Base-by-base conservation (phyloP, 2,113 vertebrate genomes). In the Fulmarus glacialis region DNA sequence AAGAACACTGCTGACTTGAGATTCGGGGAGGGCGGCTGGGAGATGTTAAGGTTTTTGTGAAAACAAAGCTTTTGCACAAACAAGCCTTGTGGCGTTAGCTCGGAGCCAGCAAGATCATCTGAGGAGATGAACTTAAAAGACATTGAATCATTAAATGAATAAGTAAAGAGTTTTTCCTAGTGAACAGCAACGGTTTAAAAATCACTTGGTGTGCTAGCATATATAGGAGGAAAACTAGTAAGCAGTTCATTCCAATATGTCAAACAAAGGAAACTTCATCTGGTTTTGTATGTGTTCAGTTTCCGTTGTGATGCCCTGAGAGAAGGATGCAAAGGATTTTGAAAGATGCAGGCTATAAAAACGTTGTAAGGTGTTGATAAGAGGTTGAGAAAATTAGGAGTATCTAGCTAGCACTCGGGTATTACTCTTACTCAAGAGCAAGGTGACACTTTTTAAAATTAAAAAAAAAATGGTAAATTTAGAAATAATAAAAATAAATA, bases 61-160 rank as follows among this genome's bases (percentile, higher is more conserved):
- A 91, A 79, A 80, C 42, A 87, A 48, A 81, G 42, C 30, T 70
- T 78, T 79, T 68, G 73, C 62, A 80, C 87, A 91, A 87, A 87
- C 36, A 66, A 91, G 42, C 53, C n/a, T 66, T 56, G 40, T 58
- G 58, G 73, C 1, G 0, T 92, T 85, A 87, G 43, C 81, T 93
- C 2, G 1, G 70, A 85, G 84, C 60, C 62, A 82, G 78, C 38
- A 3, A 77, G 89, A 96, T 94, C 95, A 74, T 90, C 75, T 50
- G 87, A 91, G 81, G 91, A 89, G 70, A 62, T 77, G 92, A 94
- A 90, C 73, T 91, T 75, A 82, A 81, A 92, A 94, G 89, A 75
- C 70, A 24, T 3, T 38, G 66, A 77, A 68, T 87, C 81, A 50
- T 70, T 78, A 74, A 89, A 73, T n/a, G 26, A 58, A 40, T 22